A percentile compares a stretch with the other conserved stretches of the same genome.
phyloP scores from a whole-genome alignment of 2,888 invertebrate genomes.

The Himalopsyche tibetana region DNA sequence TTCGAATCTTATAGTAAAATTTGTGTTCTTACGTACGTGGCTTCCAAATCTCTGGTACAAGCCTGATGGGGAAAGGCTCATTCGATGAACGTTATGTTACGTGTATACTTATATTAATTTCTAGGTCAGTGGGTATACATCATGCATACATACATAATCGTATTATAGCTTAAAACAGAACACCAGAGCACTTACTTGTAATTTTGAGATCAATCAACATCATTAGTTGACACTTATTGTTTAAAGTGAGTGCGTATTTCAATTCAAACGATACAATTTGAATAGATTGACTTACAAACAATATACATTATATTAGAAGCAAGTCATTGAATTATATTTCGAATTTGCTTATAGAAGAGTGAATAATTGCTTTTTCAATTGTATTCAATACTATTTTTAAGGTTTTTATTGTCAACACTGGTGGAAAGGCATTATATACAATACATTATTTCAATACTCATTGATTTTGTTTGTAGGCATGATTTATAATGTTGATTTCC shows the following conservation, averaged over 20 bases:
- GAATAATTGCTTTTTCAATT: too few relatives aligned
- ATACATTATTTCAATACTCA: too few relatives aligned
- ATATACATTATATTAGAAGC: too few relatives aligned
- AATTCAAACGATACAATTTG: constrained; percentile 1
- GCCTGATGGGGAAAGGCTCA: constrained; percentile 9
- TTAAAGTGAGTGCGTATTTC: neutral
- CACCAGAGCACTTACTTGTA: constrained; percentile 22
- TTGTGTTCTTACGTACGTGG: neutral
- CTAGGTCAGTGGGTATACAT: constrained; percentile 27
- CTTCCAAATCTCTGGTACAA: neutral
- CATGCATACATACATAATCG: constrained; percentile 29
- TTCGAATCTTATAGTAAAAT: too few relatives aligned
- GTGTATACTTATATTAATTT: constrained; percentile 28
- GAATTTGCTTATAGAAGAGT: too few relatives aligned
- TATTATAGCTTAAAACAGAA: constrained; percentile 2
- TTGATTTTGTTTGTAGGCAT: too few relatives aligned
- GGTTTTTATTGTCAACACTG: too few relatives aligned
- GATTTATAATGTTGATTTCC: too few relatives aligned
- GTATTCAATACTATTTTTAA: too few relatives aligned
- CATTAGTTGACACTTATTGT: constrained; percentile 29
- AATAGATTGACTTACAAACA: neutral
- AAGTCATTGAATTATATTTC: too few relatives aligned
- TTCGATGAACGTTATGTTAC: constrained; percentile 21
- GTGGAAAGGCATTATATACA: too few relatives aligned
- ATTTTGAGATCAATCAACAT: neutral